phyloP scores from a whole-genome alignment of 2,113 vertebrate species.

The Pachypanchax playfairii region DNA sequence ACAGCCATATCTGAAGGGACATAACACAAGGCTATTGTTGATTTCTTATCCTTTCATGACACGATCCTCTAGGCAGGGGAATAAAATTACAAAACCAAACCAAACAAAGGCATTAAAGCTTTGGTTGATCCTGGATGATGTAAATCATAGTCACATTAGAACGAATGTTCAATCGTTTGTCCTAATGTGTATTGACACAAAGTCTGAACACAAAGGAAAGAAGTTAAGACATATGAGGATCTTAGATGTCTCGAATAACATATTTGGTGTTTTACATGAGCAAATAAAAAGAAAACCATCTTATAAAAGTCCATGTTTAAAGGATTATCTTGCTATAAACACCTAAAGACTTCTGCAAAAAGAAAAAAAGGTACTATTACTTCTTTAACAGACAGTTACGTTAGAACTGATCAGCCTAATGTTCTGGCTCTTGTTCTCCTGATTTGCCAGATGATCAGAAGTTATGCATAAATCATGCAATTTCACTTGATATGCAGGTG shows the following conservation, averaged over 20 bases:
- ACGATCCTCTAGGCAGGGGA: constrained; percentile 40
- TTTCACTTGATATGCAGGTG: constrained; percentile 31
- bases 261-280: too few relatives aligned
- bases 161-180: too few relatives aligned
- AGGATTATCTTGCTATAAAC: too few relatives aligned
- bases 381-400: constrained; percentile 34
- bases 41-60: constrained; percentile 41
- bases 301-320: too few relatives aligned
- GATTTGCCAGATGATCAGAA: neutral
- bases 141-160: constrained; percentile 3
- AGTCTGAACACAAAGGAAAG: too few relatives aligned
- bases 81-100: constrained; percentile 1
- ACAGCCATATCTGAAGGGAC: constrained; percentile 52
- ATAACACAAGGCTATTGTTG: constrained; percentile 40
- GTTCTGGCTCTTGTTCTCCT: constrained; percentile 14
- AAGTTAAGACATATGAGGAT: neutral
- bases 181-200: too few relatives aligned
- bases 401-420: constrained; percentile 27
- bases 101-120: constrained; percentile 3
- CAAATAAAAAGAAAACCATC: too few relatives aligned
- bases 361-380: too few relatives aligned
- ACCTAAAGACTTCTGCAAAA: neutral
- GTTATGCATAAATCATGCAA: neutral
- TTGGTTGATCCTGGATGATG: constrained; percentile 12
- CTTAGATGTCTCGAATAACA: neutral